Base-by-base conservation (phyloP, 2,113 vertebrate species). In the Tachuris rubrigastra region DNA sequence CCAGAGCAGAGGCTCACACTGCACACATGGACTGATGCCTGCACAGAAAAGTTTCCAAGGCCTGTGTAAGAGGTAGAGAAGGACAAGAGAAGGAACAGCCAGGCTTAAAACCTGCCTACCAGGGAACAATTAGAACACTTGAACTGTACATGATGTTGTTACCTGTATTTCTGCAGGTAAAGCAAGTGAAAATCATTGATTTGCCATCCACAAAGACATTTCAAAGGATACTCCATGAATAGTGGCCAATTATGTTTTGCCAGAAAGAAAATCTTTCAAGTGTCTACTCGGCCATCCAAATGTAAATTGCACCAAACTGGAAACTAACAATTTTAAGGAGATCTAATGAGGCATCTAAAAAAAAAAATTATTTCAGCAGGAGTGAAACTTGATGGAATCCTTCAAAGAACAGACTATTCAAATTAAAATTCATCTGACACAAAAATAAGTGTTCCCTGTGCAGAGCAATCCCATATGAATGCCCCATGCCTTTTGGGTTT, bases 301-400 rank as follows among this genome's bases (percentile, higher is more conserved):
- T 30, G 7, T 66, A 17, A 68, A 52, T 12, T 49, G 2, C 5
- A 24, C 22, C 1, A 2, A 25, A 41, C 44, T 16, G 1, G 0
- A n/a, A 89, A 71, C 24, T 12, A 75, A 12, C 28, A 28, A 68
- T 56, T 74, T 85, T 56, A 23, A 66, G 47, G 47, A 41, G 22
- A 20, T 56, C 35, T 74, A 73, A 83, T 15, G 30, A 65, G 22
- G 30, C 10, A 82, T 56, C 12, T 60, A 37, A 75, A 44, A 6
- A 11, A 68, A 39, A 76, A 24, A 35, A 28, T 33, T n/a, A 68
- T 71, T 82, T 60, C 33, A 63, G 30, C 2, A 13, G 9, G 24
- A 62, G 19, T 4, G 17, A 85, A 71, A 53, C 18, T 39, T 47
- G 6, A 14, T 60, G 9, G 27, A 79, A 47, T 47, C 53, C 46